Evolutionary conservation across 2,113 vertebrate genomes (phyloP), one percentile per base, ranked within the genome.

Genomic region (Megalops atlanticus): DNA sequence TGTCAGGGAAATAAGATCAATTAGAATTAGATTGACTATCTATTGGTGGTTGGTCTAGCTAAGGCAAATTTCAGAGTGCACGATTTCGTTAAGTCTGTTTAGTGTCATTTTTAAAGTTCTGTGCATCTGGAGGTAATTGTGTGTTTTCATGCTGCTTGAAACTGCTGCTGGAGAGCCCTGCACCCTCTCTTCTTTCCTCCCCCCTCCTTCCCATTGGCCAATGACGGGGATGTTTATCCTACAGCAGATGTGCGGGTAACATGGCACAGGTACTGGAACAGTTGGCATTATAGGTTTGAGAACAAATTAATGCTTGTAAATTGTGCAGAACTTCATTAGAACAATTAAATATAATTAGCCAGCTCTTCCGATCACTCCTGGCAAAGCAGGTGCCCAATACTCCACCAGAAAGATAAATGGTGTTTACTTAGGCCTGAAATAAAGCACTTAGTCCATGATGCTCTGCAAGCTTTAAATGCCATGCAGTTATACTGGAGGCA

Each of bases 191-290:
- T 31, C 31, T 45, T 7, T 7, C 64, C 43, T 40, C 27, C 7
- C 78, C 68, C 12, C n/a, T 35, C 40, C 1, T 24, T 27, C 4
- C 4, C 14, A 24, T 45, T 24, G 31, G 64, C 16, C 41, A 24
- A 33, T 87, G 84, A 87, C 84, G 81, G 84, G 84, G 82, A 76
- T 77, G 79, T 83, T 90, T 84, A 80, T 87, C 78, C 86, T 74
- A 68, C 82, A 84, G 85, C 90, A 89, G 89, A 86, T 86, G 85
- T 85, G 87, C 74, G 73, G 38, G 78, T 88, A 82, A 90, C 87
- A 64, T 76, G 35, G 84, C 75, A 72, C 79, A 87, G 78, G 88
- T 88, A 86, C 74, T 24, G 38, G 71, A 85, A 54, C 83, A 79
- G 75, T 74, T 81, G 83, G 52, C 84, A 35, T 33, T 80, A 35